Evolutionary conservation across 2,113 vertebrate genomes (phyloP), one percentile per base, ranked within the genome.

Genomic region (Hippocampus barbouri): DNA sequence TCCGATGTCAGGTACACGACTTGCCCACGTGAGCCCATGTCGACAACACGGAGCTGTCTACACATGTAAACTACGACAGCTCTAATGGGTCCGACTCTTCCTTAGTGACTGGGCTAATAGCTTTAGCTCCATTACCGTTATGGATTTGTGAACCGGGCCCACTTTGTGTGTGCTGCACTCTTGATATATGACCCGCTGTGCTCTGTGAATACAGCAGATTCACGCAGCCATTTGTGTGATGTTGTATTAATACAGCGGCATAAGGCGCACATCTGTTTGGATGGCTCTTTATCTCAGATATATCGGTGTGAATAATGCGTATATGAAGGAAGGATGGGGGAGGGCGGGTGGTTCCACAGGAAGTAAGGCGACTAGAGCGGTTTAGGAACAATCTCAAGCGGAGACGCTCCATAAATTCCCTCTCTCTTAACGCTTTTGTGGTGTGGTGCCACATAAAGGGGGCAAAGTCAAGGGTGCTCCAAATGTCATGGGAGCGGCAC

Each of bases 331-430:
- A 68, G 63, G 27, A 70, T 27, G 1, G 70, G 41, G 10, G 25
- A 0, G 74, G 77, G 68, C 66, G 53, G 64, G 68, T 53, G 9
- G 41, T 6, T 38, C 47, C 56, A 41, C 30, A 16, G 71, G 68
- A 65, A 38, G 62, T 74, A 25, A 64, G 40, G 62, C 38, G 25
- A 66, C 15, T 23, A 66, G 23, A 66, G 41, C 5, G 12, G 40
- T 74, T 88, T 83, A 91, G 78, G 80, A 83, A 90, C 80, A 83
- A 81, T 87, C 79, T 76, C 63, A 70, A 68, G 41, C 74, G 59
- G 81, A 72, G 81, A 89, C 79, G 82, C 83, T 83, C 80, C 89
- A 92, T 92, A 92, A 92, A 93, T 92, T 38, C 84, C 87, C 70
- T 66, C 81, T 87, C 82, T 85, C 87, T 88, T 89, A 89, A 92